Evolutionary conservation across 2,797 vertebrate species (phyloP), one percentile per base, ranked within the genome.

Genomic region (Lycodopsis pacificus): DNA sequence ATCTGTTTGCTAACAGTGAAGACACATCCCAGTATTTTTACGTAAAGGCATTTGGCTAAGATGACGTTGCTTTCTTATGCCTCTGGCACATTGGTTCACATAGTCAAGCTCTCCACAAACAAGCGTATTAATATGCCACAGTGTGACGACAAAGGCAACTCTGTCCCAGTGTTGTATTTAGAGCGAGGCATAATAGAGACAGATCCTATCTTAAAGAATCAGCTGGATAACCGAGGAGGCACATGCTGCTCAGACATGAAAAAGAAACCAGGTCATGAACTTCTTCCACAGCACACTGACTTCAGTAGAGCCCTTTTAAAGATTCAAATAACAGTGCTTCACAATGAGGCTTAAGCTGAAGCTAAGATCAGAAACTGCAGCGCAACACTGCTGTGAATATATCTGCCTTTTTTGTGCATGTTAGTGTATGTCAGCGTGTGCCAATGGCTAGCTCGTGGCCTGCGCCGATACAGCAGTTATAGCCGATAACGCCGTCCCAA

Each of bases 251-350:
- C 82, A 72, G 80, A 83, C 83, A 59, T 40, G 53, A 59, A 85
- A 56, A 73, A 77, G 75, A 92, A 86, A 85, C 11, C 82, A 87
- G 88, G 88, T 86, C 91, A 89, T 68, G 42, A 89, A 85, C 83
- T 76, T 75, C 57, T 78, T 82, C 57, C 14, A 40, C 73, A 34
- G 53, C 61, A 59, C 56, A 6, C 30, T 32, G 56, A 82, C 73
- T 81, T 67, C 15, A 76, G 56, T 17, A 2, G 17, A 66, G 15
- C 34, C 30, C 9, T 30, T 67, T 59, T 27, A 42, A 80, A 54
- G 58, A 65, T 46, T 61, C 32, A 44, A 19, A 80, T 65, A 62
- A 65, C 38, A 65, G 20, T 30, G 56, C 20, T 73, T 61, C 14
- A 15, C 59, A 25, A 46, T 13, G 57, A 73, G 56, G 40, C n/a